Base-by-base conservation (phyloP, 2,888 invertebrate genomes). In the Stenodema calcarata region DNA sequence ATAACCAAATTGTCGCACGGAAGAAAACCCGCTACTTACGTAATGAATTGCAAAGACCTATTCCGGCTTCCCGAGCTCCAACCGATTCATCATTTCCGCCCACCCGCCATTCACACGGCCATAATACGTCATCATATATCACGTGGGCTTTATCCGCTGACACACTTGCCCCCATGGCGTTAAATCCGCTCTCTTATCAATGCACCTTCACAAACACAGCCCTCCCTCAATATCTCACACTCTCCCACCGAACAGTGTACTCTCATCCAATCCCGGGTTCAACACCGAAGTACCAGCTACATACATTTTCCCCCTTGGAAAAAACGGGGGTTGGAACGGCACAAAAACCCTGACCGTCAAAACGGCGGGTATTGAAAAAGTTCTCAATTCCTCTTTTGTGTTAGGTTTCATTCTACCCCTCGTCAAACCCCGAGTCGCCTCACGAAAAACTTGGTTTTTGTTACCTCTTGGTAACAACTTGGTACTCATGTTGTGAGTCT, bases 61-160 rank as follows among this genome's bases (percentile, higher is more conserved):
- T 16, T 14, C 16, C 35, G 35, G 16, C 18, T 41, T 30, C 35
- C 9, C 41, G 16, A 7, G 44, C 42, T 7, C 35, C 16, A 35
- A 42, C 44, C 78, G 44, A 78, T 78, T 44, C 44, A 78, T 78
- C 78, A 78, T 47, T 78, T 27, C 23, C 41, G n/a, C 47, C 28
- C 44, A 18, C 44, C 73, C 41, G 78, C 41, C 78, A 78, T 42
- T 73, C 78, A 41, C 42, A 78, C 18, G 44, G 11, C n/a, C 47
- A 23, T 42, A 44, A 78, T 78, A 78, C 78, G 44, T 78, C 78
- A 78, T 78, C 78, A 78, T 78, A 47, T 78, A 78, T 78, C 78
- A 78, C 44, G 14, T 1, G 27, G 23, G 44, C 44, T 41, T 73
- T 41, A 41, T 44, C 42, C 44, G 78, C 27, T 47, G 78, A 78